Evolutionary conservation across 2,797 vertebrate species (phyloP).

Genomic region (Yasuhikotakia modesta): DNA sequence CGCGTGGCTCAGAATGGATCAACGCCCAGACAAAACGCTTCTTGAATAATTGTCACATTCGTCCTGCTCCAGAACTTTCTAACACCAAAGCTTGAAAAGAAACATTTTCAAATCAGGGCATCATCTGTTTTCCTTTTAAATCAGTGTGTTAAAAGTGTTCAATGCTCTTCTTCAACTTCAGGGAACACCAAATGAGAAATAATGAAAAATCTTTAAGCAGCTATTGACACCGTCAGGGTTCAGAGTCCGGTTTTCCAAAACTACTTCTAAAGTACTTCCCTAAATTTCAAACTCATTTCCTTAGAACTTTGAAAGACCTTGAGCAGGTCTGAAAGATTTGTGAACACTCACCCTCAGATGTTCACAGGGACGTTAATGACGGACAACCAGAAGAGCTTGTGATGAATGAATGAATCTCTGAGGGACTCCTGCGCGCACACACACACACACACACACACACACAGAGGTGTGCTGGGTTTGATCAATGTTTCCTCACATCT

Average conservation of each 20-base stretch:
- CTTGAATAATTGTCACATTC: constrained; percentile 46
- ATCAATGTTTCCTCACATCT: constrained; percentile 21
- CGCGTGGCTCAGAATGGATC: constrained; percentile 48
- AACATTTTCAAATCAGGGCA: constrained; percentile 15
- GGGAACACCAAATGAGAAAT: background rate
- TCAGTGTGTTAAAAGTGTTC: background rate
- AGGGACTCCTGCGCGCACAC: constrained; percentile 24
- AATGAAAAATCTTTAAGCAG: too few species aligned
- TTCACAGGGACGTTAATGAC: constrained; percentile 11
- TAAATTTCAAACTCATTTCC: background rate
- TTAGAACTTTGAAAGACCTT: constrained; percentile 36
- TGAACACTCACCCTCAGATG: background rate
- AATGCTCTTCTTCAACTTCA: background rate
- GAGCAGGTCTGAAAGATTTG: constrained; percentile 35
- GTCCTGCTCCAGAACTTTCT: constrained; percentile 25
- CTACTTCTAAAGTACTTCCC: too few species aligned
- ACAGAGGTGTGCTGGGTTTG: constrained; percentile 6
- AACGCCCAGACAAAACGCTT: constrained; percentile 51
- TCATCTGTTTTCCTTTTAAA: background rate
- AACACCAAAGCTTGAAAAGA: constrained; percentile 4
- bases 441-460: constrained; percentile 6
- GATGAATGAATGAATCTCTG: constrained; percentile 21
- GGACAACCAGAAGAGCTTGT: background rate
- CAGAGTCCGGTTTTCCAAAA: too few species aligned
- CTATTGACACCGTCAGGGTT: too few species aligned